These are phyloP conservation scores for Amorpha juglandis DNA, from an alignment of 2,888 invertebrate species.

Conservation along the genomic window DNA sequence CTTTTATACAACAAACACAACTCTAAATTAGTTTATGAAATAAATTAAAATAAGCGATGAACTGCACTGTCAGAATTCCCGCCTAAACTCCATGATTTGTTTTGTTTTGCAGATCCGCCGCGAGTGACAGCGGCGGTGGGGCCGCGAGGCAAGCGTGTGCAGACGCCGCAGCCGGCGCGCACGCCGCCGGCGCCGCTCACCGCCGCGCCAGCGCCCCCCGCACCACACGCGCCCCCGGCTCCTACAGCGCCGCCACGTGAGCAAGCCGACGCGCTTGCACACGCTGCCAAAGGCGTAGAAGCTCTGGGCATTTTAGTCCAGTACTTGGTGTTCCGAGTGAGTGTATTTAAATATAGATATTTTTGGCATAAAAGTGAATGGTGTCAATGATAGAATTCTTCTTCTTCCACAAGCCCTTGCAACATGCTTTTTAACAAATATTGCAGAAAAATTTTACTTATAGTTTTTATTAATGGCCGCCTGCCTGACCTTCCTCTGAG, in stretches of 20 bases:
- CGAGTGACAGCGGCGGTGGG: slow-evolving; percentile 73
- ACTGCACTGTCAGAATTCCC: no score
- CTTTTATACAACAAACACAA: no score
- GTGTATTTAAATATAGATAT: slow-evolving; percentile 47
- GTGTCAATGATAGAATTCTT: no score
- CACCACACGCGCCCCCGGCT: slow-evolving; percentile 42
- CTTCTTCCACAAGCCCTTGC: no score
- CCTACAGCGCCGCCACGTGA: slow-evolving; percentile 54
- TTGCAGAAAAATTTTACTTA: no score
- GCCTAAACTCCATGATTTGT: no score
- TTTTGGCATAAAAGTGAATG: not conserved
- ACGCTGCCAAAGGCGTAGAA: slow-evolving; percentile 88
- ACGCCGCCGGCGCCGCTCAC: slow-evolving; percentile 55
- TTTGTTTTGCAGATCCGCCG: slow-evolving; percentile 65
- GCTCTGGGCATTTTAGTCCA: slow-evolving; percentile 93
- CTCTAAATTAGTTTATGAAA: no score
- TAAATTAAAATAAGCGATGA: no score
- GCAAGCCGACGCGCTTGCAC: slow-evolving; percentile 73
- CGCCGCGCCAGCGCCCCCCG: slow-evolving; percentile 42
- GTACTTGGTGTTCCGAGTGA: slow-evolving; percentile 91
- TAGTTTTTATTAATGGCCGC: no score
- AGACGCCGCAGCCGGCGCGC: slow-evolving; percentile 69
- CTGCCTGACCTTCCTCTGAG: no score
- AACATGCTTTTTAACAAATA: no score
- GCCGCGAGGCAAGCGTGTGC: slow-evolving; percentile 75